Percentiles rank a stretch among this genome's conserved stretches.
phyloP scores from a whole-genome alignment of 2,888 invertebrate species.

The Dascillus cervinus region DNA sequence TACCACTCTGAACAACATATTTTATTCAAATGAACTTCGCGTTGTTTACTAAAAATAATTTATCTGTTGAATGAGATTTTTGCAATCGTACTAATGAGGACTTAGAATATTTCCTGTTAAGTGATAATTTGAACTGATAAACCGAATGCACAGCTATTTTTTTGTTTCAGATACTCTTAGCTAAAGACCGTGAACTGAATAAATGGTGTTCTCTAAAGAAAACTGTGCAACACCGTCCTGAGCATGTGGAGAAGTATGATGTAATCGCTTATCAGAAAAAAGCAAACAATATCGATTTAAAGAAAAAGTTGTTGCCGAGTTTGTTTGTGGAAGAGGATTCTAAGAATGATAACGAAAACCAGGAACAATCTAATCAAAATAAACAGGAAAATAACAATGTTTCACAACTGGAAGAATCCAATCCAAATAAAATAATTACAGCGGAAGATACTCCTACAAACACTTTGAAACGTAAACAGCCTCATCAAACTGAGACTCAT shows the following conservation, averaged over 20 bases:
- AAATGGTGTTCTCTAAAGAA: slow-evolving; percentile 92
- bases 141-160: too few relatives aligned
- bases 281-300: slow-evolving; percentile 63
- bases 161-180: slow-evolving; percentile 67
- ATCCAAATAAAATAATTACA: not conserved
- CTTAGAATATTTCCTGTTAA: too few relatives aligned
- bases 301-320: slow-evolving; percentile 72
- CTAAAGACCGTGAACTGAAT: slow-evolving; percentile 90
- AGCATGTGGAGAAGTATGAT: slow-evolving; percentile 73
- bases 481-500: slow-evolving; percentile 6
- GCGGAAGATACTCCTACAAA: not conserved
- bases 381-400: slow-evolving; percentile 16
- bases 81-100: slow-evolving; percentile 15
- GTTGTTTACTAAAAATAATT: not conserved
- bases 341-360: slow-evolving; percentile 3
- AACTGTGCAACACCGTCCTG: slow-evolving; percentile 68
- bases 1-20: not conserved
- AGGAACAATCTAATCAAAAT: slow-evolving; percentile 9
- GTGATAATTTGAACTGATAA: too few relatives aligned
- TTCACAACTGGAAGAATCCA: slow-evolving; percentile 5
- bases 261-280: slow-evolving; percentile 67
- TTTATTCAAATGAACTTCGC: not conserved
- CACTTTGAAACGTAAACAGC: not conserved
- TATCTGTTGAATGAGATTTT: slow-evolving; percentile 3
- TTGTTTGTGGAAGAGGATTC: slow-evolving; percentile 50